Evolutionary conservation across 2,113 vertebrate species (phyloP), one percentile per base, ranked within the genome.

Genomic region (Butorides virescens): DNA sequence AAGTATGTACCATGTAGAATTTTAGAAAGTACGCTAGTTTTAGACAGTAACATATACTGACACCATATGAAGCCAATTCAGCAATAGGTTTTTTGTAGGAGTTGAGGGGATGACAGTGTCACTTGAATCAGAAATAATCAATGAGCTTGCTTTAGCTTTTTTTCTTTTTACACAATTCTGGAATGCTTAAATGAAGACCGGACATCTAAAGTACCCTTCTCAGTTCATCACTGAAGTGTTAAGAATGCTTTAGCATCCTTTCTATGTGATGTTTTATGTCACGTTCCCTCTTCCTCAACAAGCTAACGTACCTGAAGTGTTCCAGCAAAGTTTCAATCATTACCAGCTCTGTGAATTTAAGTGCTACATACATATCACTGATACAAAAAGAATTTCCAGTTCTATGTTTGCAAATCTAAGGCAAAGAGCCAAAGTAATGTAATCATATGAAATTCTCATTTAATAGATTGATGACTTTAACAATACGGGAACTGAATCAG

Each of bases 381-480:
- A 79, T 81, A 71, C 78, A 77, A 91, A 97, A 94, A 88, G 75
- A 82, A 83, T 97, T 97, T 97, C 97, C 96, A 95, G 25, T 97
- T 97, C 79, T 98, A 8, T 98, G 94, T 98, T 97, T 98, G 96
- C 95, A 97, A 94, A 78, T 83, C 92, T 82, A 97, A 98, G 94
- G 75, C 93, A 98, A 94, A 97, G 97, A 98, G 93, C 92, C 82
- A 81, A 97, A 98, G 86, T 97, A 98, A 98, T 86, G 81, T 98
- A 98, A 98, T 97, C 93, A 75, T 98, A 88, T 98, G 94, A 98
- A 98, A 98, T 98, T 98, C 98, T 98, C 95, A 98, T 99, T 98
- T 98, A 98, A 97, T 98, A 98, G 98, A 98, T 98, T 98, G 98
- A 98, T 97, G 98, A 98, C 98, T 98, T 98, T 97, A 98, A 97